Percentiles rank a stretch among this genome's conserved stretches.
phyloP scores from a whole-genome alignment of 2,113 vertebrate species.

The Oreotrochilus melanogaster region DNA sequence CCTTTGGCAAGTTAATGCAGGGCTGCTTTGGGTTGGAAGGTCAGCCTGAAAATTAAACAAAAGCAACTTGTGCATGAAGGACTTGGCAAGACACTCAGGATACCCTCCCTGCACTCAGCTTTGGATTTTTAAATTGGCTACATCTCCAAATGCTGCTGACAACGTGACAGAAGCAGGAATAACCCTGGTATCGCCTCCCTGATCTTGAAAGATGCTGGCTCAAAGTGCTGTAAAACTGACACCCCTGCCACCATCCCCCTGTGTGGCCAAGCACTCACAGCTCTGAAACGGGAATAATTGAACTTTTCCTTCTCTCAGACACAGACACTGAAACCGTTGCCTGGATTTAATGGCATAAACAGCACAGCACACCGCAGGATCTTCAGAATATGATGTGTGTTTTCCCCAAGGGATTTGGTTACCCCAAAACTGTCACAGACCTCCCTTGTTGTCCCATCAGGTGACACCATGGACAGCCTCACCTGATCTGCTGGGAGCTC shows the following conservation, averaged over 20 bases:
- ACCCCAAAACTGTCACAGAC: background rate
- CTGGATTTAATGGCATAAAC: background rate
- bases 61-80: background rate
- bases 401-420: background rate
- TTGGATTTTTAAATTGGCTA: background rate
- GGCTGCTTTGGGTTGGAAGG: background rate
- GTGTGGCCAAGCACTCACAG: background rate
- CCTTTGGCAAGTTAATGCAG: background rate
- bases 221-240: background rate
- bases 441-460: background rate
- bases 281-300: background rate
- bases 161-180: background rate
- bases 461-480: background rate
- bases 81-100: background rate
- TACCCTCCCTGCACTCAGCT: background rate
- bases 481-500: background rate
- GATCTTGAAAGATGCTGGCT: background rate
- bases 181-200: accelerated
- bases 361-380: background rate
- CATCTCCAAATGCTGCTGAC: background rate
- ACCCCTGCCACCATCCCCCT: background rate
- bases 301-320: background rate
- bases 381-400: background rate
- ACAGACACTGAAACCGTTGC: background rate
- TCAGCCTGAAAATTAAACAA: background rate